Conservation (phyloP, 2,113 vertebrate species). For the Ariopsis seemanni region DNA sequence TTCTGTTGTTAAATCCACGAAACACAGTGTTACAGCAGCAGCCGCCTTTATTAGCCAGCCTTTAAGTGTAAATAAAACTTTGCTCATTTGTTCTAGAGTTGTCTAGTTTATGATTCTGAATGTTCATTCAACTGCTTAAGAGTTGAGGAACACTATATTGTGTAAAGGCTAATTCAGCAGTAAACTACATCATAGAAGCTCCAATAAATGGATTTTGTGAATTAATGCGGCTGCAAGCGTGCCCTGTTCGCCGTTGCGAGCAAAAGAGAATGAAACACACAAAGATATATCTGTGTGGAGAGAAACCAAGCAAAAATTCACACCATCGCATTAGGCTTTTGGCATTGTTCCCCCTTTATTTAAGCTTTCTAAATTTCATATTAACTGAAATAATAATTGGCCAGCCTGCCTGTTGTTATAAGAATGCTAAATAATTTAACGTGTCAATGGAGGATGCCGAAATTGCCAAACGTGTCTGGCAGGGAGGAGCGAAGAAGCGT, state of each 20-base stretch:
- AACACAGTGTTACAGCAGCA: background rate
- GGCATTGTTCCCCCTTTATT: constrained; percentile 42
- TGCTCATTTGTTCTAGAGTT: background rate
- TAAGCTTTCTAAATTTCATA: constrained; percentile 45
- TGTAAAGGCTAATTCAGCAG: constrained; percentile 19
- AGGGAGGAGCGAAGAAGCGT: constrained; percentile 24
- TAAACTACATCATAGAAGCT: constrained; percentile 29
- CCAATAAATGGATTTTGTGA: constrained; percentile 28
- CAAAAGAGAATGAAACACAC: constrained; percentile 31
- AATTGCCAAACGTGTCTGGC: constrained; percentile 43
- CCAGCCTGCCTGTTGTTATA: constrained; percentile 45
- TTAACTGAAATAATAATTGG: constrained; percentile 46
- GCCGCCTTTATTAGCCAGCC: constrained; percentile 16
- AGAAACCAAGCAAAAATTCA: constrained; percentile 30
- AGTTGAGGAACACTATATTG: constrained; percentile 7
- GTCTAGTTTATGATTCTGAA: background rate
- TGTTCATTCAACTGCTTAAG: constrained; percentile 18
- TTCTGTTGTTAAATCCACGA: background rate
- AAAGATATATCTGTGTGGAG: constrained; percentile 27
- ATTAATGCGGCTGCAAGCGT: constrained; percentile 13
- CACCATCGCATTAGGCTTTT: constrained; percentile 34
- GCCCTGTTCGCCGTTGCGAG: background rate
- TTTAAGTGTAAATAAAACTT: constrained; percentile 1
- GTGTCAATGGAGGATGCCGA: constrained; percentile 49
- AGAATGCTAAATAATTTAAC: constrained; percentile 46